A percentile compares a stretch with the other conserved stretches of the same genome.
phyloP scores from a whole-genome alignment of 2,797 vertebrate genomes.

The Scleropages formosus region DNA sequence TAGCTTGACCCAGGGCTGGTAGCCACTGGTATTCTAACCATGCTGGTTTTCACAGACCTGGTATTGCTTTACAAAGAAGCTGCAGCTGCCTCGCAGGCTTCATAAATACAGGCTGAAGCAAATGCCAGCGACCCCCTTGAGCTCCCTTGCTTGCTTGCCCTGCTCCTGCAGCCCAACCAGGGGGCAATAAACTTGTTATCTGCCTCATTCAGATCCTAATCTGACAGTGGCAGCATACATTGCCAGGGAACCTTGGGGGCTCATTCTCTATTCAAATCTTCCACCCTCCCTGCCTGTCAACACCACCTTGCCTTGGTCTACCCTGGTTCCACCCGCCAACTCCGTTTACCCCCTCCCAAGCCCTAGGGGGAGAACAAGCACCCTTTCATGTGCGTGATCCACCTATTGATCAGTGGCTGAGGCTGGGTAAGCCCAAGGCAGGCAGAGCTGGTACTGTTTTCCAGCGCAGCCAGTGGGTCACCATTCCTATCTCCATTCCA shows the following conservation, averaged over 20 bases:
- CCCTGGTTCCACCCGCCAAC: constrained; percentile 48
- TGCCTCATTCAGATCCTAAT: constrained; percentile 94
- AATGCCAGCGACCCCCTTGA: constrained; percentile 73
- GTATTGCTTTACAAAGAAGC: constrained; percentile 56
- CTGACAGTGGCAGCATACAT: constrained; percentile 84
- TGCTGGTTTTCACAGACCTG: constrained; percentile 62
- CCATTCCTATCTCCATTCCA: neutral
- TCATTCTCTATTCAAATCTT: constrained; percentile 71
- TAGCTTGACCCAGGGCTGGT: constrained; percentile 51
- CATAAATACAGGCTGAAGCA: constrained; percentile 80
- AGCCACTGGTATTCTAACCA: constrained; percentile 70
- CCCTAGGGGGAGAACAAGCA: constrained; percentile 53
- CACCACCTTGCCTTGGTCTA: constrained; percentile 68
- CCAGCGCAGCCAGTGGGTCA: neutral
- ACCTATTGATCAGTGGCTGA: constrained; percentile 70
- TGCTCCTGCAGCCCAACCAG: constrained; percentile 73
- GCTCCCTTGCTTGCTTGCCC: constrained; percentile 48
- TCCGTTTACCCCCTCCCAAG: constrained; percentile 48
- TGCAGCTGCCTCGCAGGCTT: constrained; percentile 60
- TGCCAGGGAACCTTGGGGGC: constrained; percentile 86
- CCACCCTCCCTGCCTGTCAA: constrained; percentile 70
- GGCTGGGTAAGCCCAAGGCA: constrained; percentile 41
- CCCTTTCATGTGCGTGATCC: constrained; percentile 71
- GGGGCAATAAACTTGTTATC: constrained; percentile 91
- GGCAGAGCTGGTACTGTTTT: neutral